Evolutionary conservation across 1,140 invertebrate species (phyloP), one percentile per base, ranked within the genome.

Genomic region (Tetranychus cinnabarinus): DNA sequence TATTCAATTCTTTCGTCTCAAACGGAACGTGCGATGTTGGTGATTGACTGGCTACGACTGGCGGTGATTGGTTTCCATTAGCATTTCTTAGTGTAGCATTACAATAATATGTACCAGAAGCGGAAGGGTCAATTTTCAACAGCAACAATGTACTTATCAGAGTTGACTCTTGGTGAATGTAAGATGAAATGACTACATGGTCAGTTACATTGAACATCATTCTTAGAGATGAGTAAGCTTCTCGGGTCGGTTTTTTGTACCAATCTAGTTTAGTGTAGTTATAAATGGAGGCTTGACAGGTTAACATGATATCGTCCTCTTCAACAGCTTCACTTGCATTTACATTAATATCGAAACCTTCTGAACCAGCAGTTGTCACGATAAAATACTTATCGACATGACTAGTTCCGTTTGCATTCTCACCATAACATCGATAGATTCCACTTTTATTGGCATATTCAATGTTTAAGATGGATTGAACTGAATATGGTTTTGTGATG

Each of bases 261-360:
- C 67, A 68, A 4, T 50, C 13, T 2, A 68, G 23, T n/a, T 50
- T 35, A 12, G 36, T 62, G 56, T 64, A 68, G 10, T 67, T 63
- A 45, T 58, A 66, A 33, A 62, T 47, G 37, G 61, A 66, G 3
- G 64, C 67, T 57, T 60, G 61, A 57, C 67, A 68, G 10, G 46
- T 60, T 10, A 68, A n/a, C 15, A 58, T 56, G 7, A 66, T 60
- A 46, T 50, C 50, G 57, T 65, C 63, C 10, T 54, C 60, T 12
- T 66, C 63, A 13, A 67, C 60, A n/a, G 62, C 62, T 60, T 65
- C 65, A 52, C 57, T 36, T 15, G 50, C 57, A 7, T 65, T 62
- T 36, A 60, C 4, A 8, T 48, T 57, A 3, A 67, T 56, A 54
- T 47, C 45, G 62, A 68, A 68, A 34, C 65, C 63, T 33, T 66